These are phyloP conservation scores for Numenius arquata DNA, from an alignment of 2,113 vertebrate species.

Conservation along the genomic window DNA sequence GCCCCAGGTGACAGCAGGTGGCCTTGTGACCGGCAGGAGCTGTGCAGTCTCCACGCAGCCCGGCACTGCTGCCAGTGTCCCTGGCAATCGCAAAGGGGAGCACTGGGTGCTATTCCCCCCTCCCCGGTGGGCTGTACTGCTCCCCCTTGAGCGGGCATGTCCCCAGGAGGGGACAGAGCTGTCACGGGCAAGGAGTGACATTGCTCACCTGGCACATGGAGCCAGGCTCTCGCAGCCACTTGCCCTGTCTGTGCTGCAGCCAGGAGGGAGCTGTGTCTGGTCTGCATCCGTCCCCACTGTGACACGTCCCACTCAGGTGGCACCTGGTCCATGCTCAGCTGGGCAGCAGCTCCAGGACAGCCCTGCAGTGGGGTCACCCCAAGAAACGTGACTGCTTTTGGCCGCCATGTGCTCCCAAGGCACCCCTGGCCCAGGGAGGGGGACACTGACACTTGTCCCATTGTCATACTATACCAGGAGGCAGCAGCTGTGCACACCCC, in stretches of 20 bases:
- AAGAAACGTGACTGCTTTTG: not conserved
- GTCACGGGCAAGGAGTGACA: not conserved
- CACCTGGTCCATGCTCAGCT: not conserved
- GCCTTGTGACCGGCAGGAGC: not conserved
- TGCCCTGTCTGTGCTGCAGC: not conserved
- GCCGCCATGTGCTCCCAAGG: not conserved
- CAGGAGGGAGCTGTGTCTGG: not conserved
- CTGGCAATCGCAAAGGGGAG: not conserved
- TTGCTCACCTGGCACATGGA: not conserved
- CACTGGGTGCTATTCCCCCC: not conserved
- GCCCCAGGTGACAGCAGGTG: not conserved
- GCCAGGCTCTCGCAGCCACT: not conserved
- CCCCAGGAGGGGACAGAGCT: not conserved
- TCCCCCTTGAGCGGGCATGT: not conserved
- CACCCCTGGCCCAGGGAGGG: not conserved
- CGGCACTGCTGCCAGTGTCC: accelerated
- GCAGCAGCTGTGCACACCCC: not conserved
- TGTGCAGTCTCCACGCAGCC: accelerated
- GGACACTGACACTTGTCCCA: not conserved
- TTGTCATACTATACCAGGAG: not conserved
- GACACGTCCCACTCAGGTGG: not conserved
- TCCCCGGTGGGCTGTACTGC: not conserved
- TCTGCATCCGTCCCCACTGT: not conserved
- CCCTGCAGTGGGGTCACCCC: not conserved
- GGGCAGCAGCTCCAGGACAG: not conserved